Percentiles rank a stretch among this genome's conserved stretches.
Evolutionary conservation across 2,113 vertebrate genomes (phyloP).

Genomic region (Pithys albifrons): DNA sequence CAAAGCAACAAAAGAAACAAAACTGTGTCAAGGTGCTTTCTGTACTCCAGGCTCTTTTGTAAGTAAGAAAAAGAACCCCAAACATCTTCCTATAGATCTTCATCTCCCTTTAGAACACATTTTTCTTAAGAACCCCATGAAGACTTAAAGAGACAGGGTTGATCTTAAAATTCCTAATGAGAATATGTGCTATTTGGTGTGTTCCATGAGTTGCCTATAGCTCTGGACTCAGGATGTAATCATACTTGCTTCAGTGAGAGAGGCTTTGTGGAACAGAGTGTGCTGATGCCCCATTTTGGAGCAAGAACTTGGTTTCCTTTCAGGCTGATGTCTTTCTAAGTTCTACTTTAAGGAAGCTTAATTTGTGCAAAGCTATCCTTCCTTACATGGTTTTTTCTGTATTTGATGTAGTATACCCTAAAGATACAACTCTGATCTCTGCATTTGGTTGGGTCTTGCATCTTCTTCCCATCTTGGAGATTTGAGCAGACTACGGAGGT

Average conservation of each 20-base stretch:
- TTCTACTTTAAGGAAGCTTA: background rate
- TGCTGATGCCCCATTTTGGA: background rate
- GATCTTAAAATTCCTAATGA: background rate
- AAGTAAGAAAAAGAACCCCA: background rate
- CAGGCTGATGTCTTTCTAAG: background rate
- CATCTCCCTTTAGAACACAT: background rate
- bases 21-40: background rate
- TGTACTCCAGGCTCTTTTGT: background rate
- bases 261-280: background rate
- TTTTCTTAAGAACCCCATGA: background rate
- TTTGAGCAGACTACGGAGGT: background rate
- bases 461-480: background rate
- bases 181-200: background rate
- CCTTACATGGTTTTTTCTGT: background rate
- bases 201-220: background rate
- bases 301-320: background rate
- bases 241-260: background rate
- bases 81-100: background rate
- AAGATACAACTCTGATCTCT: background rate
- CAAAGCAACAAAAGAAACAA: background rate
- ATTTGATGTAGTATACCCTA: background rate
- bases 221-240: background rate
- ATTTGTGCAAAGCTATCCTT: background rate
- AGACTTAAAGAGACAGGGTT: background rate
- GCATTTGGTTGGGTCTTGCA: background rate